phyloP scores from a whole-genome alignment of 1,140 invertebrate species.

The Brachionus manjavacas region DNA sequence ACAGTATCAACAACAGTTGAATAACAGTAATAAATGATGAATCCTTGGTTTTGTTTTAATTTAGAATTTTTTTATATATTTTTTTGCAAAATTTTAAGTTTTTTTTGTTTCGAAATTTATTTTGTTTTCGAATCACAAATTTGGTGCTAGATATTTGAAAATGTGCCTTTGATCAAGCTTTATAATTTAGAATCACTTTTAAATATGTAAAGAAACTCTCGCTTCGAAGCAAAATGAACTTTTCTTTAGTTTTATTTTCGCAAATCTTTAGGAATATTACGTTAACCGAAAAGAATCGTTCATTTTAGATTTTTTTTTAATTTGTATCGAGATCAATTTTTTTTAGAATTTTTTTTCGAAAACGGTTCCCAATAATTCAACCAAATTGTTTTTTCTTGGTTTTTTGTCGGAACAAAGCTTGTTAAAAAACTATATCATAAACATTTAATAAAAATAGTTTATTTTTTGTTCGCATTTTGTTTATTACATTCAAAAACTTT shows the following conservation, averaged over 20 bases:
- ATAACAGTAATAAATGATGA: slow-evolving; percentile 20
- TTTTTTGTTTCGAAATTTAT: neutral
- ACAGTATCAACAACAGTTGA: neutral
- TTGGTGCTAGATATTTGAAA: neutral
- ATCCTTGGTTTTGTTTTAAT: neutral
- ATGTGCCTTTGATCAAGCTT: neutral
- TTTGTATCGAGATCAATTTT: slow-evolving; percentile 3
- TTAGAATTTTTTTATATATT: neutral
- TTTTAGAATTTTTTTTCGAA: neutral
- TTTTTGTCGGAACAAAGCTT: neutral
- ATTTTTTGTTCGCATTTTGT: neutral
- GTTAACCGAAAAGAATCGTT: neutral
- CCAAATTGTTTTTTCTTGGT: neutral
- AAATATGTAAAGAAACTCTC: neutral
- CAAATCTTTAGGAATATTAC: neutral
- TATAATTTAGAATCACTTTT: neutral
- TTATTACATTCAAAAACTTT: neutral
- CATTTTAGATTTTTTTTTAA: slow-evolving; percentile 10
- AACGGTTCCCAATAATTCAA: slow-evolving; percentile 2
- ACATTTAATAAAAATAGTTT: neutral
- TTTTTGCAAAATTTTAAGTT: neutral
- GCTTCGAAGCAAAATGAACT: neutral
- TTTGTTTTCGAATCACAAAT: neutral
- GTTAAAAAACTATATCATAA: neutral
- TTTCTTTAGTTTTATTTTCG: neutral